These are phyloP conservation scores for Alcis repandata DNA, from an alignment of 2,888 invertebrate species.

Conservation along the genomic window DNA sequence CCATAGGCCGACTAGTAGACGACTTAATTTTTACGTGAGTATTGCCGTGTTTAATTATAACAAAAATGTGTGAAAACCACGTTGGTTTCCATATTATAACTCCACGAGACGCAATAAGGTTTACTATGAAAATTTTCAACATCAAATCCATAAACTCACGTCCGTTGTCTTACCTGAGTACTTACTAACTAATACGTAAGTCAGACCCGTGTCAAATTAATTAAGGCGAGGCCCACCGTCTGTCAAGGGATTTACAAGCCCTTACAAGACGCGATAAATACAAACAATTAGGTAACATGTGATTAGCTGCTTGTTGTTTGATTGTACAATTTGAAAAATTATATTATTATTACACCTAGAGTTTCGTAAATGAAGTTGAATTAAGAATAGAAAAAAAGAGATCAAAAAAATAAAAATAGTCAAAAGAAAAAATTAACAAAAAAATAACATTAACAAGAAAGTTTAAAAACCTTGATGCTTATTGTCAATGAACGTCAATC, in stretches of 20 bases:
- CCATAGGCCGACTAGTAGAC: no score
- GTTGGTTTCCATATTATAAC: neutral
- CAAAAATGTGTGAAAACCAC: no score
- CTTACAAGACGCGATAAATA: conserved; percentile 42
- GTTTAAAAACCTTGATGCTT: no score
- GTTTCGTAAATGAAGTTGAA: no score
- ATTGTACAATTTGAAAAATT: neutral
- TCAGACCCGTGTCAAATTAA: conserved; percentile 51
- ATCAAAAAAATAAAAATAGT: no score
- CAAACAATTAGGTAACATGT: conserved; percentile 22
- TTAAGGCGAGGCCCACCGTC: conserved; percentile 40
- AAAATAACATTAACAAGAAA: no score
- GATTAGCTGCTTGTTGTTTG: conserved; percentile 4
- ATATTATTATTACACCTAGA: no score
- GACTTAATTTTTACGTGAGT: no score
- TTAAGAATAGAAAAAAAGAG: no score
- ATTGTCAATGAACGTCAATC: no score
- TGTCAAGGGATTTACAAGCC: conserved; percentile 43
- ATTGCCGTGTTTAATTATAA: no score
- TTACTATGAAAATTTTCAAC: neutral
- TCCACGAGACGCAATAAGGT: neutral
- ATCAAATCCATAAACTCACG: neutral
- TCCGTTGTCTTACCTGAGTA: conserved; percentile 18
- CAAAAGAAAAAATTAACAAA: no score
- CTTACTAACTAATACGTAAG: conserved; percentile 45